Evolutionary conservation across 2,797 vertebrate species (phyloP).

Genomic region (Tragopan temminckii): DNA sequence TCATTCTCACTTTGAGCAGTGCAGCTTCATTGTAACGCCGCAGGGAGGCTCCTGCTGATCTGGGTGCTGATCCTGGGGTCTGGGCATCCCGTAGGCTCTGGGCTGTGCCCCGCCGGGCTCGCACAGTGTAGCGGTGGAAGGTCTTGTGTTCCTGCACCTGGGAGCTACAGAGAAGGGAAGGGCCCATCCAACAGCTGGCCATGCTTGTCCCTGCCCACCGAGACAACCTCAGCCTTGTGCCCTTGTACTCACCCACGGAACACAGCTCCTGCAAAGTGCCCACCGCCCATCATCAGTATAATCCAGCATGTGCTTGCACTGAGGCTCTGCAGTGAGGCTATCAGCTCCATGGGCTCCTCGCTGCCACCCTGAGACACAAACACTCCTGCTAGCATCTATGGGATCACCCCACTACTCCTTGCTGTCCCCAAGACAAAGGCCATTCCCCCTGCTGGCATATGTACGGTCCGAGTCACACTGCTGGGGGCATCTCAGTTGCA

Average conservation of each 20-base stretch:
- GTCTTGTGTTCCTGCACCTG: slow-evolving; percentile 93
- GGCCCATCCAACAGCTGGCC: neutral
- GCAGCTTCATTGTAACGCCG: slow-evolving; percentile 92
- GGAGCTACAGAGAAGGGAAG: slow-evolving; percentile 76
- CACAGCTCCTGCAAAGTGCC: slow-evolving; percentile 95
- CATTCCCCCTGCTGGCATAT: neutral
- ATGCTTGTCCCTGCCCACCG: neutral
- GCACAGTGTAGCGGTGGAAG: slow-evolving; percentile 95
- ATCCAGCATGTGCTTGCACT: slow-evolving; percentile 82
- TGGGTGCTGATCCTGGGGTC: slow-evolving; percentile 84
- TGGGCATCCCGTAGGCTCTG: slow-evolving; percentile 90
- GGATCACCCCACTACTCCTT: neutral
- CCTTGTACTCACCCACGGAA: slow-evolving; percentile 89
- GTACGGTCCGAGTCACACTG: neutral
- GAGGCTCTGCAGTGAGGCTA: slow-evolving; percentile 81
- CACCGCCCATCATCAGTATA: slow-evolving; percentile 94
- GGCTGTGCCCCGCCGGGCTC: slow-evolving; percentile 91
- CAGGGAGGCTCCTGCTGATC: slow-evolving; percentile 91
- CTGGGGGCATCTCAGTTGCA: neutral
- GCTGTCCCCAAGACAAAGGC: neutral
- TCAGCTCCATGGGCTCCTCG: slow-evolving; percentile 69
- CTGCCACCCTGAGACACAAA: slow-evolving; percentile 64
- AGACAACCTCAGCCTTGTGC: neutral
- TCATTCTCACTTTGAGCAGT: slow-evolving; percentile 83
- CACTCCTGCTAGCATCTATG: neutral